Conservation (phyloP, 2,888 invertebrate genomes). For the Griposia aprilina region DNA sequence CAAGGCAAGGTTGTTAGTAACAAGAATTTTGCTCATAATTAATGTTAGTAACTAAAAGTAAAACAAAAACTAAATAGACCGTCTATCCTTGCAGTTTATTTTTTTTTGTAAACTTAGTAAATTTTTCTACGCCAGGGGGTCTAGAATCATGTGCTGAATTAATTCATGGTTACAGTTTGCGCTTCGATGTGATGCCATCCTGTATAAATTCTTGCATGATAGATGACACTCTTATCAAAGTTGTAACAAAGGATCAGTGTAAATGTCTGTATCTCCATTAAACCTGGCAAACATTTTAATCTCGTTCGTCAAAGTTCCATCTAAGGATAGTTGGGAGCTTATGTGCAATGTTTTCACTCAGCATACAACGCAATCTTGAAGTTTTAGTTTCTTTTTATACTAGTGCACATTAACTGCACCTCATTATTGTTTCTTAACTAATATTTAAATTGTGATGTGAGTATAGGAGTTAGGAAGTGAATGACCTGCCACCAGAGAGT, state of each 20-base stretch:
- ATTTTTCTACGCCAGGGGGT: too few relatives aligned
- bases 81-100: too few relatives aligned
- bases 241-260: not conserved
- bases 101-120: too few relatives aligned
- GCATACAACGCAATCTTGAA: conserved; percentile 18
- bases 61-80: too few relatives aligned
- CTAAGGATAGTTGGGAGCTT: conserved; percentile 4
- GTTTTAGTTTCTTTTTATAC: too few relatives aligned
- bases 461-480: not conserved
- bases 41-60: too few relatives aligned
- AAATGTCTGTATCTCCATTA: not conserved
- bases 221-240: not conserved
- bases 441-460: conserved; percentile 30
- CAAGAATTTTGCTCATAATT: too few relatives aligned
- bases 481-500: not conserved
- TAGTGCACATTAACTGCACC: not conserved
- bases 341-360: conserved; percentile 11
- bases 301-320: conserved; percentile 27
- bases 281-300: conserved; percentile 13
- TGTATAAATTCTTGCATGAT: not conserved
- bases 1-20: too few relatives aligned
- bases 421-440: conserved; percentile 11
- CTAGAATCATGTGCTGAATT: too few relatives aligned
- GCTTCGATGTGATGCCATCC: too few relatives aligned
- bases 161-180: too few relatives aligned